A percentile compares a stretch with the other conserved stretches of the same genome.
These are phyloP conservation scores for Glaucopsyche alexis DNA, from an alignment of 2,888 invertebrate genomes.

Conservation along the genomic window DNA sequence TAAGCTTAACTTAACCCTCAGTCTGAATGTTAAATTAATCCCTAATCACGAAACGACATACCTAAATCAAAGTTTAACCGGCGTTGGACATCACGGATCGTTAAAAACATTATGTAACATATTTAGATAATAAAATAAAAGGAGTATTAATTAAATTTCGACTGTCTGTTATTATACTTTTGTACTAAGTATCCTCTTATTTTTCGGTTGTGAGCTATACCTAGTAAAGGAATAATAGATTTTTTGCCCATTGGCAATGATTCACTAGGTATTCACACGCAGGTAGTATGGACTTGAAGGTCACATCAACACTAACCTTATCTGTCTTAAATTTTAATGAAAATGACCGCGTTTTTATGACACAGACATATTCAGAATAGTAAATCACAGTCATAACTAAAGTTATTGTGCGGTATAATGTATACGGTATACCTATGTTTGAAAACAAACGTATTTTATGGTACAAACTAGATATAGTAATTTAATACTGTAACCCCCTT, in stretches of 20 bases:
- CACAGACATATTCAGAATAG: slow-evolving; percentile 13
- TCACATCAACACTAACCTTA: slow-evolving; percentile 15
- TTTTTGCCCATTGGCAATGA: not conserved
- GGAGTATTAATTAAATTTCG: no score
- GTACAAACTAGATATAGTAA: not conserved
- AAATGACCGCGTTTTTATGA: slow-evolving; percentile 12
- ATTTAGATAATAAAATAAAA: no score
- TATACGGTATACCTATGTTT: not conserved
- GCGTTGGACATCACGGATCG: no score
- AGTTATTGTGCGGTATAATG: not conserved
- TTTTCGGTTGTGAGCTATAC: not conserved
- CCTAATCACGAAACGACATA: not conserved
- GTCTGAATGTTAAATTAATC: not conserved
- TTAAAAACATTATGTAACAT: no score
- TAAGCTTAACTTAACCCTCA: not conserved
- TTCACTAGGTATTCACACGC: no score
- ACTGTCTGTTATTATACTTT: not conserved
- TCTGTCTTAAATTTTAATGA: slow-evolving; percentile 8
- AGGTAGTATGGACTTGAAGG: not conserved
- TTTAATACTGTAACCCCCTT: no score
- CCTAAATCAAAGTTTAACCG: not conserved
- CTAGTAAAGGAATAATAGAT: not conserved
- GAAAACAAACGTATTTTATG: not conserved
- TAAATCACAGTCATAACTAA: not conserved
- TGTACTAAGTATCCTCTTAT: not conserved